phyloP scores from a whole-genome alignment of 2,113 vertebrate species.

The Marmota flaviventris region DNA sequence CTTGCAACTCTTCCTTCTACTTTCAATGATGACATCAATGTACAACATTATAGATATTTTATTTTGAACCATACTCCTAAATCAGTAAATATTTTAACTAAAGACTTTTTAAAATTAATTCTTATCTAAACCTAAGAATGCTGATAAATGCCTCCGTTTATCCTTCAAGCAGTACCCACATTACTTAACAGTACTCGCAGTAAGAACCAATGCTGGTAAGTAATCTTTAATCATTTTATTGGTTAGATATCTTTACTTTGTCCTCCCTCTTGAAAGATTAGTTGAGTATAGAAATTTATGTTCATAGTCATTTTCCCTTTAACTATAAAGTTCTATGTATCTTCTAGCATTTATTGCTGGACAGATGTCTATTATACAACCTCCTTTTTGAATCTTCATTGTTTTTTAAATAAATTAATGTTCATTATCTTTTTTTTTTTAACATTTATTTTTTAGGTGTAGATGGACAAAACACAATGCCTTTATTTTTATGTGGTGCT shows the following conservation, averaged over 20 bases:
- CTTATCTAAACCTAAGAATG: conserved; percentile 22
- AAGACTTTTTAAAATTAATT: conserved; percentile 21
- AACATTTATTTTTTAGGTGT: no score
- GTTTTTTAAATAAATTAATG: background rate
- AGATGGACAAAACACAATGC: no score
- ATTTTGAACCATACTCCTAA: background rate
- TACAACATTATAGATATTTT: conserved; percentile 21
- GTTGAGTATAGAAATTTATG: background rate
- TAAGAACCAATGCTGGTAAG: background rate
- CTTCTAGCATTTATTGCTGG: background rate
- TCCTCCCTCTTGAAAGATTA: background rate
- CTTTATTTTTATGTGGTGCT: no score
- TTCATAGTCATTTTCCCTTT: background rate
- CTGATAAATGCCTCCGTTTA: background rate
- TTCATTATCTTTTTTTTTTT: no score
- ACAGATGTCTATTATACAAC: background rate
- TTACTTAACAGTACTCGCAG: background rate
- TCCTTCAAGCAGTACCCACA: background rate
- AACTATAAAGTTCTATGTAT: background rate
- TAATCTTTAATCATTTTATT: background rate
- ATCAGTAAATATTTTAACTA: conserved; percentile 14
- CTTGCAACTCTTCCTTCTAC: background rate
- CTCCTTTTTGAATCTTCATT: background rate
- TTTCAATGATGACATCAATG: background rate
- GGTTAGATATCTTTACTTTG: background rate